Evolutionary conservation across 2,888 invertebrate genomes (phyloP).

Genomic region (Subacronicta megacephala): DNA sequence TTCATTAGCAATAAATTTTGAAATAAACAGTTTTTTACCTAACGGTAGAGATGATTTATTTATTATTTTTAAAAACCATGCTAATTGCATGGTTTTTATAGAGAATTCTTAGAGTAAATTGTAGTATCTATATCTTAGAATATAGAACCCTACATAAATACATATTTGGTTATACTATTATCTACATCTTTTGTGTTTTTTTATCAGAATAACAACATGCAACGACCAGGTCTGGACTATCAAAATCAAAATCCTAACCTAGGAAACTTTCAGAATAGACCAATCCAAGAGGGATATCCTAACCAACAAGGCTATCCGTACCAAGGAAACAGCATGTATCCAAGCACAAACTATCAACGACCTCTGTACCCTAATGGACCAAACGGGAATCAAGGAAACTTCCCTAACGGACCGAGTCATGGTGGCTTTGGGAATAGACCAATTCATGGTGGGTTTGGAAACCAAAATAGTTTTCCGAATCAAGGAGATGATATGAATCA

Average conservation of each 20-base stretch:
- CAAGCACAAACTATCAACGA: slow-evolving; percentile 27
- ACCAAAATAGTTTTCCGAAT: slow-evolving; percentile 23
- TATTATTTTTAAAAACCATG: not conserved
- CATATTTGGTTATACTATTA: no score
- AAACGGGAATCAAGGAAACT: slow-evolving; percentile 17
- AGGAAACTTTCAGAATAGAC: slow-evolving; percentile 21
- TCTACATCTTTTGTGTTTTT: not conserved
- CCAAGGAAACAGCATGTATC: slow-evolving; percentile 31
- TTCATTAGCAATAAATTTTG: slow-evolving; percentile 1
- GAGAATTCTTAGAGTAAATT: no score
- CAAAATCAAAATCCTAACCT: slow-evolving; percentile 20
- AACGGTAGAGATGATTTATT: not conserved
- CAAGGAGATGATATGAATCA: slow-evolving; percentile 26
- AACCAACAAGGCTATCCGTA: slow-evolving; percentile 22
- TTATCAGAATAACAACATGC: slow-evolving; percentile 38
- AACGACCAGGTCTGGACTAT: slow-evolving; percentile 6
- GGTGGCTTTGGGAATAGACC: slow-evolving; percentile 20
- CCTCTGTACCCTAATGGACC: slow-evolving; percentile 19
- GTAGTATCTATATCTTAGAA: no score
- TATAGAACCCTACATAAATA: no score
- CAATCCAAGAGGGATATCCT: slow-evolving; percentile 17
- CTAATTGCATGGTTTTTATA: not conserved
- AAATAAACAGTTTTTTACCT: not conserved
- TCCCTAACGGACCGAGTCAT: slow-evolving; percentile 20
- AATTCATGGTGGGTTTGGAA: slow-evolving; percentile 19